These are phyloP conservation scores for Dinomys branickii DNA, from an alignment of 2,113 vertebrate genomes.

Conservation along the genomic window DNA sequence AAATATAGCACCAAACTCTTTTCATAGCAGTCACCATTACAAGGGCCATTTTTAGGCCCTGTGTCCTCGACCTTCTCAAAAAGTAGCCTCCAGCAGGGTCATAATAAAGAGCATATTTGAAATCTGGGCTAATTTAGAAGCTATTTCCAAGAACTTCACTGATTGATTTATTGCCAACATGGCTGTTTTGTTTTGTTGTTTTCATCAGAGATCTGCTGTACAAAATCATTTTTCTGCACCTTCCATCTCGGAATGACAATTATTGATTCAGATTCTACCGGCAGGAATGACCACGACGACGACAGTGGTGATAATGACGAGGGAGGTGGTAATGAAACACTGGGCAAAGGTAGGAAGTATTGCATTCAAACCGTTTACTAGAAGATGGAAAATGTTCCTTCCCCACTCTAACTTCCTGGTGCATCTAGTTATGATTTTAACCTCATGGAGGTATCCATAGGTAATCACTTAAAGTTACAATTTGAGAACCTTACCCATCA, in stretches of 20 bases:
- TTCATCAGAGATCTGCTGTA: background rate
- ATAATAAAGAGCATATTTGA: background rate
- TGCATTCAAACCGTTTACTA: background rate
- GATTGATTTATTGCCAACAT: background rate
- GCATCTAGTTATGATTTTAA: background rate
- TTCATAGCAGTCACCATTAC: background rate
- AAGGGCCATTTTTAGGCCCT: background rate
- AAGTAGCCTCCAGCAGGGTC: background rate
- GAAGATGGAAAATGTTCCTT: background rate
- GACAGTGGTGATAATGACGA: background rate
- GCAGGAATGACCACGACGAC: background rate
- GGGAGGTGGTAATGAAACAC: background rate
- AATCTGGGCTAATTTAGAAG: constrained; percentile 4
- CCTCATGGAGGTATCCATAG: background rate
- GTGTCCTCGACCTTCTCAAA: background rate
- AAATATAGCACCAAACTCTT: background rate
- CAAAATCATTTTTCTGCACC: background rate
- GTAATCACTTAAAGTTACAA: background rate
- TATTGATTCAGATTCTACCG: background rate
- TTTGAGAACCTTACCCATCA: background rate
- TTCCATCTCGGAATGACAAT: background rate
- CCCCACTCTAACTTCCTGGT: background rate
- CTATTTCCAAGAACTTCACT: constrained; percentile 20
- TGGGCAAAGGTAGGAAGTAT: background rate
- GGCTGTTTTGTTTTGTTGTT: background rate